Evolutionary conservation across 2,888 invertebrate species (phyloP).

Genomic region (Byasa hedistus): DNA sequence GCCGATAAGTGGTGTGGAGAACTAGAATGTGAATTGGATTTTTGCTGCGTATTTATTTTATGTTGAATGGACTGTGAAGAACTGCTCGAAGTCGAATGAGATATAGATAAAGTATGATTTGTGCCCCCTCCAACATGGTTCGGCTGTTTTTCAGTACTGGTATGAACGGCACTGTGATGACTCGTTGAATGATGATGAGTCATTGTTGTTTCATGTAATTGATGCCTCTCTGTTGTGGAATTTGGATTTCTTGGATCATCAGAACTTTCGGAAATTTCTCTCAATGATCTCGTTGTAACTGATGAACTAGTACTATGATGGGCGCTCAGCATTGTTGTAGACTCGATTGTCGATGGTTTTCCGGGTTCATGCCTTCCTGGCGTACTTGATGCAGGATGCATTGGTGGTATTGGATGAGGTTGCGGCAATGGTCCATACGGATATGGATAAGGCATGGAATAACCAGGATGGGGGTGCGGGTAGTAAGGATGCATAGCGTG

Average conservation of each 20-base stretch:
- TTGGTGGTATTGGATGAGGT: constrained; percentile 86
- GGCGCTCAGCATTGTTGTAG: constrained; percentile 84
- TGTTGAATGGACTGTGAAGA: constrained; percentile 83
- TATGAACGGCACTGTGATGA: constrained; percentile 83
- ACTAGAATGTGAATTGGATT: constrained; percentile 67
- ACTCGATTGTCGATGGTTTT: constrained; percentile 80
- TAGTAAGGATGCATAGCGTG: constrained; percentile 86
- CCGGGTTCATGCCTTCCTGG: constrained; percentile 74
- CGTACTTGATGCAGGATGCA: constrained; percentile 73
- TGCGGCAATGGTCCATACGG: constrained; percentile 86
- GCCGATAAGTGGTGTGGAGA: constrained; percentile 79
- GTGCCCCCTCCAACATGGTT: constrained; percentile 74
- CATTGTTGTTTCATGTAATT: constrained; percentile 82
- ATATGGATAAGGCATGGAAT: constrained; percentile 85
- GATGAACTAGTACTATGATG: constrained; percentile 86
- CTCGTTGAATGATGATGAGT: constrained; percentile 84
- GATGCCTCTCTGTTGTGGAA: constrained; percentile 79
- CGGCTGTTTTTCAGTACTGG: constrained; percentile 82
- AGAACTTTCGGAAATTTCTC: constrained; percentile 80
- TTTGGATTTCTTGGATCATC: constrained; percentile 73
- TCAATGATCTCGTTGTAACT: constrained; percentile 83
- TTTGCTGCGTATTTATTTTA: constrained; percentile 79
- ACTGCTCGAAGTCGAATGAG: constrained; percentile 84
- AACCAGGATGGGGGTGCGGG: constrained; percentile 84
- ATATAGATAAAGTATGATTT: constrained; percentile 82